These are phyloP conservation scores for Drosophila tropicalis DNA, from an alignment of 1,140 invertebrate species.

Conservation along the genomic window DNA sequence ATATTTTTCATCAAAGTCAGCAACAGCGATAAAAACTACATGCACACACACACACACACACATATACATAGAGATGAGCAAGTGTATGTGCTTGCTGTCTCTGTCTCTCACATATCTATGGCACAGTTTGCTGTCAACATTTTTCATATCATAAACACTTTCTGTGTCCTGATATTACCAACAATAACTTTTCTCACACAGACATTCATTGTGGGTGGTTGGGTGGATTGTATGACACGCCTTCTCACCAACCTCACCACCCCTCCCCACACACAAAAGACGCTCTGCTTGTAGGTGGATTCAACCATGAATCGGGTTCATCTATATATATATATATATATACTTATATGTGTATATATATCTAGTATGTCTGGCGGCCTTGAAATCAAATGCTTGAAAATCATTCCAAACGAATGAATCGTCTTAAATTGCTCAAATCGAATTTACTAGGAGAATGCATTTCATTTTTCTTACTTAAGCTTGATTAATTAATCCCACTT, in stretches of 20 bases:
- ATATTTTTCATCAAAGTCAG: slow-evolving; percentile 82
- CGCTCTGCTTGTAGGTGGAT: neutral
- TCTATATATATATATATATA: neutral
- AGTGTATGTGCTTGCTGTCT: slow-evolving; percentile 13
- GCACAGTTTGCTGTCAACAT: slow-evolving; percentile 79
- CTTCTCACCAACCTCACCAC: neutral
- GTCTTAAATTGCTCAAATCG: neutral
- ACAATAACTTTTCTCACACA: slow-evolving; percentile 72
- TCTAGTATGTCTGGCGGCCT: neutral
- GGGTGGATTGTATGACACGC: neutral
- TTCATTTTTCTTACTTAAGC: neutral
- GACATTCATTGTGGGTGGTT: neutral
- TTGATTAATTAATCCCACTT: neutral
- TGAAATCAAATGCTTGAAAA: neutral
- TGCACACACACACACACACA: slow-evolving; percentile 43
- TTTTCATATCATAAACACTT: slow-evolving; percentile 82
- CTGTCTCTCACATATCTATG: slow-evolving; percentile 60
- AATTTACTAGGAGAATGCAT: neutral
- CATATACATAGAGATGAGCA: slow-evolving; percentile 15
- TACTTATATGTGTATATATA: neutral
- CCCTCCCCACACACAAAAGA: neutral
- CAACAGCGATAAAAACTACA: slow-evolving; percentile 80
- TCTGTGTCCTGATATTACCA: slow-evolving; percentile 79
- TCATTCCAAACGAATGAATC: neutral
- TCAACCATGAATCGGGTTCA: neutral